phyloP scores from a whole-genome alignment of 2,888 invertebrate species.

The Archaeoteleia sp. region DNA sequence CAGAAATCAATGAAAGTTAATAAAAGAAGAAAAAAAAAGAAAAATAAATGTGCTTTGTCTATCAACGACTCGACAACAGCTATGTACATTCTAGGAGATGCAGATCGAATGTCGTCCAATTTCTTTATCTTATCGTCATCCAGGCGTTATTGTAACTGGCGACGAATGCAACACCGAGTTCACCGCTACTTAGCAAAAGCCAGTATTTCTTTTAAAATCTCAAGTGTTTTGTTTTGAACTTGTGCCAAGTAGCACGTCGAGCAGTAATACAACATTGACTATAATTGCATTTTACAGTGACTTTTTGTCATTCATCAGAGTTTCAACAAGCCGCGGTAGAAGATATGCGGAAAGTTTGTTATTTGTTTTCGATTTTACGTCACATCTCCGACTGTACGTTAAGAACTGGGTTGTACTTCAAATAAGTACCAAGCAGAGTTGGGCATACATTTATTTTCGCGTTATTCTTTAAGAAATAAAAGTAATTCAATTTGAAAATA shows the following conservation, averaged over 20 bases:
- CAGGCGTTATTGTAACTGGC: constrained; percentile 56
- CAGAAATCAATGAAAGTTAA: constrained; percentile 52
- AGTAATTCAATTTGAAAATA: too few relatives aligned
- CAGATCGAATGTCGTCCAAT: constrained; percentile 68
- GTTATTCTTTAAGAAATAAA: too few relatives aligned
- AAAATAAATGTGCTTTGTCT: constrained; percentile 71
- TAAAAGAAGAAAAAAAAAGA: constrained; percentile 45
- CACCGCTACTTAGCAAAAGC: constrained; percentile 64
- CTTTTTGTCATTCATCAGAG: constrained; percentile 4
- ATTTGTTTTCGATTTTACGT: too few relatives aligned
- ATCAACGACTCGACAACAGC: constrained; percentile 75
- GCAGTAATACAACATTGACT: constrained; percentile 63
- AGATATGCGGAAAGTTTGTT: too few relatives aligned
- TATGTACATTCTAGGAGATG: constrained; percentile 69
- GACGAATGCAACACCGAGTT: constrained; percentile 62
- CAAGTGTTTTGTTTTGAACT: constrained; percentile 43
- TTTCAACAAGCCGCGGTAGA: too few relatives aligned
- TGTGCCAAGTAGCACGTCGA: constrained; percentile 60
- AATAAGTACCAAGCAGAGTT: too few relatives aligned
- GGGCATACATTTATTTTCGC: too few relatives aligned
- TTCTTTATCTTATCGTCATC: constrained; percentile 58
- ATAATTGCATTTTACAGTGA: constrained; percentile 56
- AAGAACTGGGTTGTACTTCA: too few relatives aligned
- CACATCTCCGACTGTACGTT: too few relatives aligned
- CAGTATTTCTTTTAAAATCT: too few relatives aligned